These are phyloP conservation scores for Drosophila jambulina DNA, from an alignment of 1,140 invertebrate genomes.

Conservation along the genomic window DNA sequence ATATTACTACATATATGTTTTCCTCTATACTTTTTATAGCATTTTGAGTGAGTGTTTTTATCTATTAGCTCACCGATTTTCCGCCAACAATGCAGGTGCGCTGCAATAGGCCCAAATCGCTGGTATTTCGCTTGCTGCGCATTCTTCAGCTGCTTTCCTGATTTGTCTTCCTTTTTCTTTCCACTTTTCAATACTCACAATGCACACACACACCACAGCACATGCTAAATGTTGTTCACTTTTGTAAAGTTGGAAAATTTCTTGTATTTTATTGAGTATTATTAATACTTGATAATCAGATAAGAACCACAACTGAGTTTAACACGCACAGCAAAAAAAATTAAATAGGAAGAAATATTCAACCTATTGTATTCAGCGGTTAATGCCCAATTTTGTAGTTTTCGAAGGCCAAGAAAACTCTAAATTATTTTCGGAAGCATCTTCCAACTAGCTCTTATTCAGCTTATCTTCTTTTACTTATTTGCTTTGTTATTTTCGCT, in stretches of 20 bases:
- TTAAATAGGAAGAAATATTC: neutral
- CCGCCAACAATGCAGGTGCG: slow-evolving; percentile 70
- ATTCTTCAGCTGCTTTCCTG: slow-evolving; percentile 48
- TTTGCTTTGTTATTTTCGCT: slow-evolving; percentile 41
- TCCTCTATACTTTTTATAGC: slow-evolving; percentile 8
- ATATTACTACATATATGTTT: neutral
- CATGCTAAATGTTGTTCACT: slow-evolving; percentile 12
- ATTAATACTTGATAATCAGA: slow-evolving; percentile 2
- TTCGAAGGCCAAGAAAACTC: neutral
- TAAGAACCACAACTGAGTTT: slow-evolving; percentile 9
- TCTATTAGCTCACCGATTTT: slow-evolving; percentile 76
- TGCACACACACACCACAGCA: slow-evolving; percentile 20
- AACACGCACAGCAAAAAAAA: slow-evolving; percentile 24
- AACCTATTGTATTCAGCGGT: neutral
- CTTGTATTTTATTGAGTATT: slow-evolving; percentile 23
- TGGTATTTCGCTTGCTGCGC: slow-evolving; percentile 77
- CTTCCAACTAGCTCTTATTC: slow-evolving; percentile 9
- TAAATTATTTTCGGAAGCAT: slow-evolving; percentile 7
- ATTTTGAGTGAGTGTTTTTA: slow-evolving; percentile 13
- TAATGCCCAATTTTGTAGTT: slow-evolving; percentile 3
- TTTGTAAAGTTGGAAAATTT: slow-evolving; percentile 11
- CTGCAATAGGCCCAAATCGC: slow-evolving; percentile 66
- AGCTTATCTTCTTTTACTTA: slow-evolving; percentile 8
- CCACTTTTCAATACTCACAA: slow-evolving; percentile 24
- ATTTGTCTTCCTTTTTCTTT: slow-evolving; percentile 18